Base-by-base conservation (phyloP, 2,888 invertebrate species). In the Pammene aurita region DNA sequence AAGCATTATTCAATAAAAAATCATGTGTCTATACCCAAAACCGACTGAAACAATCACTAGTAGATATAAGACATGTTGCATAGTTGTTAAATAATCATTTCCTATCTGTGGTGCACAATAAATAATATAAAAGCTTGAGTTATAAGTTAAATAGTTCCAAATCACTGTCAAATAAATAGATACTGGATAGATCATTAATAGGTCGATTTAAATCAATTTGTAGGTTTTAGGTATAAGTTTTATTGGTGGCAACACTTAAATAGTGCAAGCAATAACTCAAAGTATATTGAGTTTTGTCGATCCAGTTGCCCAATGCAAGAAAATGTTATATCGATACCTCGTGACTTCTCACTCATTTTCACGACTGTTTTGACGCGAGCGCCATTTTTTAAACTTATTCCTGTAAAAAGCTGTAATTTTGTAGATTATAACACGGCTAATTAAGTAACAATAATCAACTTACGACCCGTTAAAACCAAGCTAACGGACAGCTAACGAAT, bases 271-370 rank as follows among this genome's bases (percentile, higher is more conserved):
- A 14, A 61, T 42, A 10, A 60, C 26, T 26, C 26, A 44, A 35
- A 44, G 52, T 66, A 54, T 66, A 58, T 26, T 35, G 35, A 42
- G 11, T 26, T 54, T 34, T 55, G 52, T 38, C 57, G 52, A 50
- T 50, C 56, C 34, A 42, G 42, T 68, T 26, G 26, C 4, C 26
- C 26, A 26, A 26, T 63, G 34, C 56, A 46, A 14, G 11, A 48
- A 41, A 34, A 55, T 42, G n/a, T 52, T 58, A 35, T 44, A 58
- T 14, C 14, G 42, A 56, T 57, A 66, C 14, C 55, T 67, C 56
- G 67, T 63, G 50, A 57, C 11, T 13, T 61, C 67, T 67, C 62
- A 67, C 62, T 63, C 67, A 63, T 56, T 67, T 67, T 67, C 62
- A 63, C 26, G 55, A 35, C 34, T 13, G 7, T 26, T 62, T n/a